Conservation (phyloP, 2,113 vertebrate species). For the Triplophysa dalaica region DNA sequence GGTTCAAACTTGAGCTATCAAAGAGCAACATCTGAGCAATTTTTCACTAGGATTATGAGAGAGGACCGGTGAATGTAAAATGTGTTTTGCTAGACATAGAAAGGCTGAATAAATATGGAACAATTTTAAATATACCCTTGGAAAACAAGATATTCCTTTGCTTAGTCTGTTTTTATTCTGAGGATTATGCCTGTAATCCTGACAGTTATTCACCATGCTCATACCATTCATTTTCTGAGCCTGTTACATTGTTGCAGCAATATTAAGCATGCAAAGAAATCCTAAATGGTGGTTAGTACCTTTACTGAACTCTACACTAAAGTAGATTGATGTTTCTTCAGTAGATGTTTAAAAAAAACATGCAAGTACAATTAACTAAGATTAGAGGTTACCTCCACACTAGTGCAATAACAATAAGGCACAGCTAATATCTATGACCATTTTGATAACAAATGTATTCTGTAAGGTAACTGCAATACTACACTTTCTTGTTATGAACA, state of each 20-base stretch:
- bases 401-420: not conserved
- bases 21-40: too few species aligned
- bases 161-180: not conserved
- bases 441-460: not conserved
- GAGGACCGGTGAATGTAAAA: not conserved
- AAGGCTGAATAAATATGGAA: not conserved
- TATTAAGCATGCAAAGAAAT: not conserved
- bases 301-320: not conserved
- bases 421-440: not conserved
- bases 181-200: not conserved
- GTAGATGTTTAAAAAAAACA: too few species aligned
- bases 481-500: not conserved
- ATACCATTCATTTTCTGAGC: not conserved
- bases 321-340: too few species aligned
- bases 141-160: not conserved
- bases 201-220: not conserved
- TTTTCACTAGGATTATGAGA: too few species aligned
- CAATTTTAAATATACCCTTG: too few species aligned
- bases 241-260: not conserved
- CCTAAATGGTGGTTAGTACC: not conserved
- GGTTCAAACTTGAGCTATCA: too few species aligned
- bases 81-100: not conserved
- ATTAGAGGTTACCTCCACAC: not conserved
- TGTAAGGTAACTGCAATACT: not conserved
- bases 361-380: not conserved